These are phyloP conservation scores for Poicephalus meyeri DNA, from an alignment of 2,113 vertebrate genomes.

Conservation along the genomic window DNA sequence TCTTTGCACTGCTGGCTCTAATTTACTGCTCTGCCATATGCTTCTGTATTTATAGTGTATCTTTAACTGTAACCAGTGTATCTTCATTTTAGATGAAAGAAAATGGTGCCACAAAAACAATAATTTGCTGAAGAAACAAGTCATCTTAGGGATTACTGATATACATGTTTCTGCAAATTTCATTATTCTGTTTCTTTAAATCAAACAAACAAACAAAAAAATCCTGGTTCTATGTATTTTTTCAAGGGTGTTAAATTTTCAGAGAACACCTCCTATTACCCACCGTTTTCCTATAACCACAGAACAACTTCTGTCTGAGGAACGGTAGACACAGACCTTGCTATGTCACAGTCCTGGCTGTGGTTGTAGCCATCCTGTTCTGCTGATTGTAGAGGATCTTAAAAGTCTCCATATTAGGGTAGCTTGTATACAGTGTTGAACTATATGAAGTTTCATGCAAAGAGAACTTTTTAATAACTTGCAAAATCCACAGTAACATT, in stretches of 20 bases:
- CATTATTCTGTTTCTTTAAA: not conserved
- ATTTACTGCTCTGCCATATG: not conserved
- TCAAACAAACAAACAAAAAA: not conserved
- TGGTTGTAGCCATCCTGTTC: not conserved
- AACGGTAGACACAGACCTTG: not conserved
- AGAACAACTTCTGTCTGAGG: not conserved
- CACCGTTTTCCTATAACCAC: not conserved
- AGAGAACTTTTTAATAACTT: not conserved
- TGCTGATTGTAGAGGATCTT: not conserved
- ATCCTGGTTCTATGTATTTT: not conserved
- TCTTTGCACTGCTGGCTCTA: not conserved
- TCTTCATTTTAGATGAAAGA: not conserved
- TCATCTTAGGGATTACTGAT: not conserved
- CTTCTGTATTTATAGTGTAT: constrained; percentile 18
- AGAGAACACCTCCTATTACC: not conserved
- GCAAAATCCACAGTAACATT: not conserved
- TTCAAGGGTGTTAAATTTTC: not conserved
- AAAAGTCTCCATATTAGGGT: not conserved
- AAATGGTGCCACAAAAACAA: not conserved
- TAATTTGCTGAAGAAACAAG: not conserved
- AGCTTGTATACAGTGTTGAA: not conserved
- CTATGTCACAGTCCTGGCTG: not conserved
- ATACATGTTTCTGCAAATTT: not conserved
- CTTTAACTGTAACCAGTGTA: not conserved
- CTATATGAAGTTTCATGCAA: not conserved